These are phyloP conservation scores for Chymomyza caudatula DNA, from an alignment of 2,888 invertebrate genomes.

Conservation along the genomic window DNA sequence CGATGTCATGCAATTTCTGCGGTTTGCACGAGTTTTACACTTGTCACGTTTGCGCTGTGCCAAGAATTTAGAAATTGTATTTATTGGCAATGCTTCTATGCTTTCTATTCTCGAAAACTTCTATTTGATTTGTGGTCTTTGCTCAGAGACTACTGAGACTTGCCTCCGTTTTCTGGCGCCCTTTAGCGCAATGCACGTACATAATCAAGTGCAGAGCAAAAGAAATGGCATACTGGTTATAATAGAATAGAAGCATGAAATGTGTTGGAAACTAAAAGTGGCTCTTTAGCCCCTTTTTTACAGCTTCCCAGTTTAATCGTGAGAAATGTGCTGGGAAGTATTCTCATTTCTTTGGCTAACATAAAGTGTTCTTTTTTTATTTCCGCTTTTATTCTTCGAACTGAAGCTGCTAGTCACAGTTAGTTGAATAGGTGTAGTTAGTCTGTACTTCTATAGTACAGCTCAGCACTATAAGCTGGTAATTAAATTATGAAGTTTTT, in stretches of 20 bases:
- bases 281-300: neutral
- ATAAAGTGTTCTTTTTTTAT: too few relatives aligned
- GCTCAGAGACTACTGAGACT: neutral
- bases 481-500: constrained; percentile 43
- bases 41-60: constrained; percentile 55
- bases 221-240: constrained; percentile 13
- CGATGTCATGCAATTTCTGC: neutral
- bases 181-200: neutral
- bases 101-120: constrained; percentile 24
- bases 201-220: constrained; percentile 15
- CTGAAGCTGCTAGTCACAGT: neutral
- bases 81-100: constrained; percentile 65
- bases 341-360: neutral
- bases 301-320: neutral
- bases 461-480: constrained; percentile 6
- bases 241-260: neutral
- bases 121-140: constrained; percentile 28
- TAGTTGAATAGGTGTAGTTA: neutral
- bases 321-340: neutral
- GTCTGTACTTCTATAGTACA: too few relatives aligned
- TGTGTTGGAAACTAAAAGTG: constrained; percentile 61
- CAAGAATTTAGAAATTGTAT: constrained; percentile 66
- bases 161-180: neutral
- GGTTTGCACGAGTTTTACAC: constrained; percentile 24
- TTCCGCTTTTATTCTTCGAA: neutral